Evolutionary conservation across 2,113 vertebrate genomes (phyloP).

Genomic region (Australoheros scitulus): DNA sequence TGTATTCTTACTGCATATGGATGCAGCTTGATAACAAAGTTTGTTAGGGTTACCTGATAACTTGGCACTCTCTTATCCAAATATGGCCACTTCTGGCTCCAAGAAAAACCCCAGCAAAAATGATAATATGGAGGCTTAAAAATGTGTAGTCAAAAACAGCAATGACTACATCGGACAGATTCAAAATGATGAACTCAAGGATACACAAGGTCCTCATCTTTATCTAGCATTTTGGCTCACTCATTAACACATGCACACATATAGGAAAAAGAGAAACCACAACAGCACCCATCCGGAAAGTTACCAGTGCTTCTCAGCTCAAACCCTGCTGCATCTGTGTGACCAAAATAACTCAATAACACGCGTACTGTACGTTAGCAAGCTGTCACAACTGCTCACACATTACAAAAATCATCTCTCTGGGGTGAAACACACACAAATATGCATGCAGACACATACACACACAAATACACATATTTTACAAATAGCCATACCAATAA

Average conservation of each 20-base stretch:
- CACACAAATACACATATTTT: not conserved
- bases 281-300: conserved; percentile 19
- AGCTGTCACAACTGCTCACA: conserved; percentile 48
- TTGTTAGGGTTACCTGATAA: not conserved
- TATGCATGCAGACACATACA: not conserved
- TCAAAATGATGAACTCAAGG: not conserved
- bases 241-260: not conserved
- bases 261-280: not conserved
- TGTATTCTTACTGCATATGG: too few relatives aligned
- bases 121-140: not conserved
- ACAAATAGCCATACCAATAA: conserved; percentile 30
- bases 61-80: not conserved
- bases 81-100: not conserved
- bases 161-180: not conserved
- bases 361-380: conserved; percentile 57
- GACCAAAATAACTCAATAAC: conserved; percentile 57
- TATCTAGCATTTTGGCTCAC: not conserved
- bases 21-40: too few relatives aligned
- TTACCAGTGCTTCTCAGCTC: conserved; percentile 15
- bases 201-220: not conserved
- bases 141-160: not conserved
- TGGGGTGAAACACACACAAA: not conserved
- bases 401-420: conserved; percentile 27
- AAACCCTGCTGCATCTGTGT: conserved; percentile 32
- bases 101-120: not conserved